phyloP scores from a whole-genome alignment of 2,888 invertebrate genomes.

The Rhagophthalmus giganteus region DNA sequence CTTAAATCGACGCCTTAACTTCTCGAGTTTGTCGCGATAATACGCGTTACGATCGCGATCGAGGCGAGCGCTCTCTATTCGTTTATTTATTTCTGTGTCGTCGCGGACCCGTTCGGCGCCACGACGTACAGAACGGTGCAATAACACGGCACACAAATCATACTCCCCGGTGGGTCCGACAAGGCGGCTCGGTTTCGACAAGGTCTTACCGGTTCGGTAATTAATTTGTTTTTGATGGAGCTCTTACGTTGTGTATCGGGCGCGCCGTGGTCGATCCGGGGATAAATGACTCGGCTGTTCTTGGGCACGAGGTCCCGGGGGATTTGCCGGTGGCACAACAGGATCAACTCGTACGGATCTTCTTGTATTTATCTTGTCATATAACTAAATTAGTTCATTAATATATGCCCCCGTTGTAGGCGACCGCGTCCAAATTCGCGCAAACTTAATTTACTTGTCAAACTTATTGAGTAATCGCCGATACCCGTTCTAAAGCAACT shows the following conservation, averaged over 20 bases:
- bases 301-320: constrained; percentile 51
- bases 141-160: constrained; percentile 49
- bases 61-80: constrained; percentile 8
- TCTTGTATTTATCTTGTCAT: constrained; percentile 56
- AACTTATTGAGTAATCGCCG: constrained; percentile 23
- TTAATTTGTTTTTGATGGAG: constrained; percentile 55
- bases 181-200: constrained; percentile 51
- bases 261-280: constrained; percentile 39
- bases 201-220: constrained; percentile 51
- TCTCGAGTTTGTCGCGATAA: too few species aligned
- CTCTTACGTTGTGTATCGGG: constrained; percentile 37
- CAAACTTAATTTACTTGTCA: constrained; percentile 28
- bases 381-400: constrained; percentile 53
- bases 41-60: too few species aligned
- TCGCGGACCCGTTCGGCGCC: constrained; percentile 22
- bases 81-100: constrained; percentile 27
- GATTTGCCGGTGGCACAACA: constrained; percentile 44
- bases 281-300: constrained; percentile 51
- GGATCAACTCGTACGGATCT: constrained; percentile 53
- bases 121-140: constrained; percentile 33
- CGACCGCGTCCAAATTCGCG: constrained; percentile 27
- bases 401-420: constrained; percentile 34
- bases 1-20: too few species aligned
- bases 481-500: too few species aligned
- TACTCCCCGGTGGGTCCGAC: constrained; percentile 48